Base-by-base conservation (phyloP, 2,888 invertebrate species). In the Cloeon dipterum region DNA sequence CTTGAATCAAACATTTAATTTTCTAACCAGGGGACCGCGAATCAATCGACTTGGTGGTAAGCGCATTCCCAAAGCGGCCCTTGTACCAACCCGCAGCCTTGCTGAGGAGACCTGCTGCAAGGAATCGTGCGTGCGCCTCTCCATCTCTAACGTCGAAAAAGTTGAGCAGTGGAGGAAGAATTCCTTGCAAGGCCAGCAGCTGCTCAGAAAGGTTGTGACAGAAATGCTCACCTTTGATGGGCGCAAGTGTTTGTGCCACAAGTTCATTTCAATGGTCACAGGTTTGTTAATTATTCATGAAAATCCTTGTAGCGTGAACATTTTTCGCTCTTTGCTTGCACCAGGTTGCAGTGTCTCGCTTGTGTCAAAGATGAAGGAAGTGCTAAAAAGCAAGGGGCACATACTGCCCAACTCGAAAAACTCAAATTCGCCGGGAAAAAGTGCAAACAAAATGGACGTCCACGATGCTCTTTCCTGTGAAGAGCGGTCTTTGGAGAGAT, bases 171-270 rank as follows among this genome's bases (percentile, higher is more conserved):
- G 44, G 44, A 36, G 44, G 11, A 32, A 33, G 10, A 21, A 17
- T 8, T 40, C 41, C 7, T 33, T 23, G 5, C 20, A 20, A 5
- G 36, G 42, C 4, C 42, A 44, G 39, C 37, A 40, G 13, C 37
- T 37, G 14, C 41, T 42, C 11, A 32, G 44, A 16, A 34, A 41
- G 7, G 44, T 42, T 2, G 26, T 44, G 5, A 43, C 43, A 10
- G 44, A 44, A 29, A 44, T 44, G 44, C 38, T 44, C 8, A 43
- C 42, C 20, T 40, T 38, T 18, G 40, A 39, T 10, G 43, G 43
- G 5, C 35, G 39, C n/a, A 43, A 43, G 21, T 35, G 43, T 2
- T 41, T 41, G 25, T 44, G 44, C 34, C 42, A 44, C 37, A 43
- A 41, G 26, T 44, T 44, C 26, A 44, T 44, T 23, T 39, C 41